A percentile compares a stretch with the other conserved stretches of the same genome.
phyloP scores from a whole-genome alignment of 2,113 vertebrate genomes.

The Rhabdornis inornatus region DNA sequence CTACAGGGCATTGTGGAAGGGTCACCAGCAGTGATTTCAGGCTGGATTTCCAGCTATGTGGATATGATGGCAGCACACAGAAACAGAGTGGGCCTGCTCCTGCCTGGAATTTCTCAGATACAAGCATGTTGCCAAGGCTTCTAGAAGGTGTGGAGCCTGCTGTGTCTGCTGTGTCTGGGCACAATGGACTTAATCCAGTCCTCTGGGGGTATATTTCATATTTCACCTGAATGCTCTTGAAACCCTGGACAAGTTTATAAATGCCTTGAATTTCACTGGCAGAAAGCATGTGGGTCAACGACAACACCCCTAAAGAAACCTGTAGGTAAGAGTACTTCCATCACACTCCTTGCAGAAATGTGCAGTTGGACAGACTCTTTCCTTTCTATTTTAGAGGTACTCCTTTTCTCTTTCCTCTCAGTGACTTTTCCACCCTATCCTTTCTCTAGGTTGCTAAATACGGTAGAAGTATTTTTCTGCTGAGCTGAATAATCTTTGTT shows the following conservation, averaged over 20 bases:
- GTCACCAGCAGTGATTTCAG: neutral
- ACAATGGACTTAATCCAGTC: neutral
- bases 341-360: neutral
- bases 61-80: neutral
- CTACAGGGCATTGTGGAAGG: neutral
- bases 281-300: neutral
- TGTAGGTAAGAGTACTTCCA: neutral
- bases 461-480: neutral
- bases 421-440: neutral
- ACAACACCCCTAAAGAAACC: neutral
- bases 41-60: neutral
- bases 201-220: neutral
- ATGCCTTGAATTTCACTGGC: neutral
- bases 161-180: neutral
- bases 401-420: neutral
- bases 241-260: neutral
- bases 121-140: neutral
- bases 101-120: neutral
- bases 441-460: neutral
- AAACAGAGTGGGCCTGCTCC: neutral
- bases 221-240: neutral
- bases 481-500: neutral
- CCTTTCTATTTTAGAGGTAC: neutral
- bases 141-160: neutral
- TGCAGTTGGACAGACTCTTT: neutral